Conservation (phyloP, 2,888 invertebrate genomes). For the Lasius fuliginosus region DNA sequence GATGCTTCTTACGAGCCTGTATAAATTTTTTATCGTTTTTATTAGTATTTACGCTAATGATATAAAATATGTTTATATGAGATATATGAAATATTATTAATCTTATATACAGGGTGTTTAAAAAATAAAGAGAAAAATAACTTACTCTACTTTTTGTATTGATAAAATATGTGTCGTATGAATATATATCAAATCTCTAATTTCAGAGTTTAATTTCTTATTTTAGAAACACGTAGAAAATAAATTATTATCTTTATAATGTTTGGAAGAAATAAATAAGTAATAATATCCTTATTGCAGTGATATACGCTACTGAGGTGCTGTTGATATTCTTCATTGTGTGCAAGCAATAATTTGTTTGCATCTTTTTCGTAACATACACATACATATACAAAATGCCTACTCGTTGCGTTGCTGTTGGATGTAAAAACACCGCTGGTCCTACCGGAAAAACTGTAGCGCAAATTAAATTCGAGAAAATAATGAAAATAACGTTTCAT, state of each 20-base stretch:
- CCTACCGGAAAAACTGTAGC: background rate
- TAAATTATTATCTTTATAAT: background rate
- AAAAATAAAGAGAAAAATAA: background rate
- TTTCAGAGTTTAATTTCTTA: background rate
- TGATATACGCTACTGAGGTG: background rate
- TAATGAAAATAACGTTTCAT: slow-evolving; percentile 12
- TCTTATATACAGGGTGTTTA: background rate
- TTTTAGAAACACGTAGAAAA: background rate
- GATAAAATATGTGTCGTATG: background rate
- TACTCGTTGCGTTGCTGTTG: background rate
- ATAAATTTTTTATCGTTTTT: background rate
- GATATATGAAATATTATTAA: background rate
- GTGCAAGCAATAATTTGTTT: background rate
- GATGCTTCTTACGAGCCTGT: background rate
- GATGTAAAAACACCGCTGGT: background rate
- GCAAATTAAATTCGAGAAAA: slow-evolving; percentile 8
- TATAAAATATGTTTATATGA: background rate
- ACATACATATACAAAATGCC: background rate
- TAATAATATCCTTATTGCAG: background rate
- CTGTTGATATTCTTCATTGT: background rate
- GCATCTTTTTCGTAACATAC: background rate
- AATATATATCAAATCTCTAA: background rate
- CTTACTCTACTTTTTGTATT: background rate
- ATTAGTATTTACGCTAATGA: background rate
- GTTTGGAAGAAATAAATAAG: background rate